Evolutionary conservation across 2,113 vertebrate species (phyloP).

Genomic region (Nannospalax galili): DNA sequence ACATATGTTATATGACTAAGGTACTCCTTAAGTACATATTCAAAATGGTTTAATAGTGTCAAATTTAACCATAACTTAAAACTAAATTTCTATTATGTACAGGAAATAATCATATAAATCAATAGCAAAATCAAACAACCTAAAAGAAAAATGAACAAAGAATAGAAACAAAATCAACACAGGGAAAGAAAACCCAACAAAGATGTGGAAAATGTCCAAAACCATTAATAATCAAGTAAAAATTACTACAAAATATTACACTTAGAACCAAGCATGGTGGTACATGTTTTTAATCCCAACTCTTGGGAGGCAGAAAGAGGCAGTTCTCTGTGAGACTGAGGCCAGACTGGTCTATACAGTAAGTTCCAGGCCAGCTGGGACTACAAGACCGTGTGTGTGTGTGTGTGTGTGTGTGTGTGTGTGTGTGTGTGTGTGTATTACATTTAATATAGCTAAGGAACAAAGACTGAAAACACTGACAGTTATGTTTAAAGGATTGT

Average conservation of each 20-base stretch:
- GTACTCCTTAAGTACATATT: not conserved
- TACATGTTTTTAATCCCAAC: too few relatives aligned
- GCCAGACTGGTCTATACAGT: too few relatives aligned
- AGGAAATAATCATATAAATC: not conserved
- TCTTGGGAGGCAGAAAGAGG: too few relatives aligned
- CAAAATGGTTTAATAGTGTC: not conserved
- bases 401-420: too few relatives aligned
- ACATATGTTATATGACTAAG: not conserved
- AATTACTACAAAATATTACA: not conserved
- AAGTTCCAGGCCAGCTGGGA: too few relatives aligned
- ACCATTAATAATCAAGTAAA: not conserved
- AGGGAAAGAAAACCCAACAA: not conserved
- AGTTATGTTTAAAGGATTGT: not conserved
- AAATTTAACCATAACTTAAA: not conserved
- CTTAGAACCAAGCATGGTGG: not conserved
- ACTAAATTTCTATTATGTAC: not conserved
- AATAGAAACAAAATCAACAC: not conserved
- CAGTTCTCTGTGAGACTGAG: too few relatives aligned
- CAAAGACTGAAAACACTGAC: not conserved
- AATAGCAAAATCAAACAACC: not conserved
- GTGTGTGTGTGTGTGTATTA: too few relatives aligned
- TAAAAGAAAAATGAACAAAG: slow-evolving; percentile 16
- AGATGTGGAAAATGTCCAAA: slow-evolving; percentile 18
- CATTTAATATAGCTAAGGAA: not conserved
- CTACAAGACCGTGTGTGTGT: too few relatives aligned